Evolutionary conservation across 1,140 invertebrate species (phyloP).

Genomic region (Drosophila elegans): DNA sequence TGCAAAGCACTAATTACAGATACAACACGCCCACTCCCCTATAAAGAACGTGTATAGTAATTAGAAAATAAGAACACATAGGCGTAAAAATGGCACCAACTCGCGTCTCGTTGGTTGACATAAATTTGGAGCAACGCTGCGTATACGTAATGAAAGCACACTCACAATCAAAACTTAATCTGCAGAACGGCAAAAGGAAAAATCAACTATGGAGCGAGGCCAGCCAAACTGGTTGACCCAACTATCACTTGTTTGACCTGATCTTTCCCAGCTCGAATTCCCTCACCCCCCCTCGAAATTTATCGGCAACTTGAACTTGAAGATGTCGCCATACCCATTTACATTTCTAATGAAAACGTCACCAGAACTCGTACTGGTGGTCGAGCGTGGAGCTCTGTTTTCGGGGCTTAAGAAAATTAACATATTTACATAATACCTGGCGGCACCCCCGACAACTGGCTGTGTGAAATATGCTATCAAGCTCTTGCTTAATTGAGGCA

Average conservation of each 20-base stretch:
- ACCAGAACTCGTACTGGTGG: conserved; percentile 44
- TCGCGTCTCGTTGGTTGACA: conserved; percentile 35
- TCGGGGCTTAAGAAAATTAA: conserved; percentile 23
- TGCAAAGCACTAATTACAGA: conserved; percentile 74
- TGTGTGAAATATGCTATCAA: conserved; percentile 30
- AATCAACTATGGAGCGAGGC: conserved; percentile 39
- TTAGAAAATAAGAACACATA: conserved; percentile 70
- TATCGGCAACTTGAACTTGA: conserved; percentile 75
- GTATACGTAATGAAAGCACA: conserved; percentile 65
- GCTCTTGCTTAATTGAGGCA: conserved; percentile 32
- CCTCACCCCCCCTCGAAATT: conserved; percentile 49
- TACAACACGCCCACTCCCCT: conserved; percentile 25
- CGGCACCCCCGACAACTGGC: conserved; percentile 23
- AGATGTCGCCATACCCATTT: conserved; percentile 64
- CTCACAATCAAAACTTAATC: conserved; percentile 39
- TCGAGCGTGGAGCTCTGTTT: conserved; percentile 17
- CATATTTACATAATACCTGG: conserved; percentile 39
- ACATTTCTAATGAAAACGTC: conserved; percentile 71
- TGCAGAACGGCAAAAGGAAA: conserved; percentile 4
- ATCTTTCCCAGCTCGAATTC: conserved; percentile 37
- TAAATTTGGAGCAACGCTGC: conserved; percentile 63
- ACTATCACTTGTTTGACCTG: conserved; percentile 66
- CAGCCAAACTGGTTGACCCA: conserved; percentile 51
- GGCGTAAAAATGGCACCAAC: conserved; percentile 14
- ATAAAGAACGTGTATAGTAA: conserved; percentile 42